Evolutionary conservation across 2,888 invertebrate species (phyloP), one percentile per base, ranked within the genome.

Genomic region (Aphodius granarius): DNA sequence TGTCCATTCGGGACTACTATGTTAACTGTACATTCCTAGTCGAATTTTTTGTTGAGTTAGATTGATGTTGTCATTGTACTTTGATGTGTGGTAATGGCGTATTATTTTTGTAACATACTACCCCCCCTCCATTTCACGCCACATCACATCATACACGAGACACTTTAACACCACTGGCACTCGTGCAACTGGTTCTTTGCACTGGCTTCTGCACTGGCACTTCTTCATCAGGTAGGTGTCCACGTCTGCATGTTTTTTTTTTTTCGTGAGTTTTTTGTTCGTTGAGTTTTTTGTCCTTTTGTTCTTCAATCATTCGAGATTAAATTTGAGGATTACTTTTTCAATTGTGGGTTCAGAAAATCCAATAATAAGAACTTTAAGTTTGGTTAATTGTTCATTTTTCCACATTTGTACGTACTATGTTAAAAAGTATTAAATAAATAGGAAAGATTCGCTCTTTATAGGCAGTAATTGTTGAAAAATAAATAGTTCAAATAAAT

Each of bases 51-150:
- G 43, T 43, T 43, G 43, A 43, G 13, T 43, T 43, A 43, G 43
- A 13, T 43, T 43, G 43, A 43, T 43, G 43, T 43, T 43, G 43
- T 43, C 43, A 43, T 3, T 43, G 43, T 43, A 43, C 43, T 43
- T 43, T 43, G 43, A 43, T 43, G 43, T 43, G 43, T 43, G 43
- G 43, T 43, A 43, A 43, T 43, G 43, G 43, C 43, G 73, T 76
- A 76, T 76, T 70, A 71, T 76, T 76, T 73, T 73, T 76, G 71
- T 73, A 75, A 43, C 21, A 73, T 64, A 23, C 16, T 72, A 72
- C 43, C 43, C 20, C 43, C 20, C 43, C 9, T 43, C 43, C 43
- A 43, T 43, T 43, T 23, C 23, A 73, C 65, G 66, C 66, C n/a
- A n/a, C n/a, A n/a, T 66, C 19, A 65, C 65, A 63, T 66, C 43